phyloP scores from a whole-genome alignment of 2,888 invertebrate species.

The Caenorhabditis sp. region DNA sequence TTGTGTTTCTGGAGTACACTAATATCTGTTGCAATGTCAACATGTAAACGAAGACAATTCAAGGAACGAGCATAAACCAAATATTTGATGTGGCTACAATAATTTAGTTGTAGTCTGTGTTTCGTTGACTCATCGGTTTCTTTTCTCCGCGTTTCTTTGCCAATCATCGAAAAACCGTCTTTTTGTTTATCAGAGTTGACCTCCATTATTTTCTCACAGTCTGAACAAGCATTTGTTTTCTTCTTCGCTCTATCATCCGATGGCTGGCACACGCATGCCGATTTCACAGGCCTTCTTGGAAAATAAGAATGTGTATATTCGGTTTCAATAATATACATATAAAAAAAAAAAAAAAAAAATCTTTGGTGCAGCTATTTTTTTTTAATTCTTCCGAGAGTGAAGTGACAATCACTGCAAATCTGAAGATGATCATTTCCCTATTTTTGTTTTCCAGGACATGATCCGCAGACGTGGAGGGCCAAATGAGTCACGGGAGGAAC shows the following conservation, averaged over 20 bases:
- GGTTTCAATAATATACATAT: too few species aligned
- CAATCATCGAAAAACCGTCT: not conserved
- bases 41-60: constrained; percentile 14
- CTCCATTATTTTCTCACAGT: constrained; percentile 10
- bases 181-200: constrained; percentile 24
- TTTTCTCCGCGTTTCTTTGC: constrained; percentile 28
- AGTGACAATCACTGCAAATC: too few species aligned
- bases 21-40: constrained; percentile 48
- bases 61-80: constrained; percentile 50
- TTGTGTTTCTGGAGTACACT: constrained; percentile 36
- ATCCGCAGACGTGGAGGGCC: constrained; percentile 42
- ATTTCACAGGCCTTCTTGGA: too few species aligned
- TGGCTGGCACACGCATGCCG: too few species aligned
- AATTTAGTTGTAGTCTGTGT: constrained; percentile 24
- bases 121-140: constrained; percentile 38
- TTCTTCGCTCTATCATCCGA: not conserved
- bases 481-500: constrained; percentile 17
- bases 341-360: too few species aligned
- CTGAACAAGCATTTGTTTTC: not conserved
- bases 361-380: too few species aligned
- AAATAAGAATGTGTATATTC: too few species aligned
- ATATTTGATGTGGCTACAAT: constrained; percentile 53
- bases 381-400: too few species aligned
- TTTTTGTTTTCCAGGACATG: constrained; percentile 28
- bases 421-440: too few species aligned